Conservation (phyloP, 2,797 vertebrate species). For the Sebastes taczanowskii region DNA sequence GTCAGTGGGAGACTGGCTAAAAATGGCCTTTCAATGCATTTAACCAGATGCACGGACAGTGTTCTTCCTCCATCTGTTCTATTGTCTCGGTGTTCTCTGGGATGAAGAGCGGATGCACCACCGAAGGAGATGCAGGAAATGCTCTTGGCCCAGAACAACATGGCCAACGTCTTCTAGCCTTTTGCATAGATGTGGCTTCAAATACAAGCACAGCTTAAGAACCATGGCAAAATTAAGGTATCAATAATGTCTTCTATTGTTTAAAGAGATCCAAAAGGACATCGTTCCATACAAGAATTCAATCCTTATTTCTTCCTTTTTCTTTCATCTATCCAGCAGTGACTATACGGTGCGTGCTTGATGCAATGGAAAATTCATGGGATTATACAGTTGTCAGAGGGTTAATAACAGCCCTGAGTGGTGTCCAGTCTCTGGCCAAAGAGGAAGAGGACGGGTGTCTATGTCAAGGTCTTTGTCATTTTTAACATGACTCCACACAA, state of each 20-base stretch:
- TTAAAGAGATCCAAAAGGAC: background rate
- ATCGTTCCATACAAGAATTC: background rate
- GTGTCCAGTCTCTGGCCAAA: conserved; percentile 16
- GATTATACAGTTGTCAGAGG: conserved; percentile 17
- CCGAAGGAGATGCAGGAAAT: conserved; percentile 82
- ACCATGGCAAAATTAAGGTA: background rate
- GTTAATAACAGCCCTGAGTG: conserved; percentile 10
- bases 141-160: conserved; percentile 73
- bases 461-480: conserved; percentile 68
- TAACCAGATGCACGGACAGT: conserved; percentile 82
- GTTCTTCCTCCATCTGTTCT: conserved; percentile 84
- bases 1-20: conserved; percentile 78
- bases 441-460: conserved; percentile 25
- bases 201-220: conserved; percentile 11
- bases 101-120: conserved; percentile 81
- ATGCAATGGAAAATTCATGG: conserved; percentile 28
- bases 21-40: conserved; percentile 79
- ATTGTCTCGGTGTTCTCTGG: conserved; percentile 80
- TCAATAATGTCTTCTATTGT: background rate
- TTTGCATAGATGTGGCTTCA: conserved; percentile 27
- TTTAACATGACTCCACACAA: conserved; percentile 53
- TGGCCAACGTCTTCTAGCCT: conserved; percentile 52
- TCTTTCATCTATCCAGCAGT: background rate
- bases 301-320: background rate
- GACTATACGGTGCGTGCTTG: conserved; percentile 13